These are phyloP conservation scores for Monopterus albus DNA, from an alignment of 2,113 vertebrate species.

Conservation along the genomic window DNA sequence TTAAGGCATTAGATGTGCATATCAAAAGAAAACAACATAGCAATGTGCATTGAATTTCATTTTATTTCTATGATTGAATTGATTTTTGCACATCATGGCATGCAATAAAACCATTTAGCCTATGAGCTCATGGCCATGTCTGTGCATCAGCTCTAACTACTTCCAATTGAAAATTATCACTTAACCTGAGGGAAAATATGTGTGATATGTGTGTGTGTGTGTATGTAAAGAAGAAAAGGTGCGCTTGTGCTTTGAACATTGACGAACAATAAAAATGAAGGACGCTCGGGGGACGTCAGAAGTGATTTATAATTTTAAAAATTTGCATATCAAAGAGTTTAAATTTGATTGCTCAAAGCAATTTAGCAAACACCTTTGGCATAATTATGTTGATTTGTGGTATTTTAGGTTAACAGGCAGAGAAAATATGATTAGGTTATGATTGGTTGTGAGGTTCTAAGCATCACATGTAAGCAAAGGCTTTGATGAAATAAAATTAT, in stretches of 20 bases:
- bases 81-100: neutral
- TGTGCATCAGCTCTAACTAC: conserved; percentile 1
- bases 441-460: conserved; percentile 10
- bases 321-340: conserved; percentile 68
- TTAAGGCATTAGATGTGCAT: neutral
- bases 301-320: conserved; percentile 48
- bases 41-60: neutral
- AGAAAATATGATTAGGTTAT: conserved; percentile 17
- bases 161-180: conserved; percentile 24
- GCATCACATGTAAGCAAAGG: conserved; percentile 7
- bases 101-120: neutral
- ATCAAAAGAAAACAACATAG: neutral
- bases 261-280: conserved; percentile 45
- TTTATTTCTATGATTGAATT: neutral
- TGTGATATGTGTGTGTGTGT: neutral
- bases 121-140: neutral
- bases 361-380: conserved; percentile 21
- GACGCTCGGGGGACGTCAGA: conserved; percentile 32
- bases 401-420: conserved; percentile 45
- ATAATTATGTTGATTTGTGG: conserved; percentile 46
- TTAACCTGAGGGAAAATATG: conserved; percentile 6
- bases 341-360: conserved; percentile 23
- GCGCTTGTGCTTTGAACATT: conserved; percentile 36
- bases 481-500: conserved; percentile 43
- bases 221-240: neutral